phyloP scores from a whole-genome alignment of 92 coral and sea anemone species.

The Epizoanthus ramosus region DNA sequence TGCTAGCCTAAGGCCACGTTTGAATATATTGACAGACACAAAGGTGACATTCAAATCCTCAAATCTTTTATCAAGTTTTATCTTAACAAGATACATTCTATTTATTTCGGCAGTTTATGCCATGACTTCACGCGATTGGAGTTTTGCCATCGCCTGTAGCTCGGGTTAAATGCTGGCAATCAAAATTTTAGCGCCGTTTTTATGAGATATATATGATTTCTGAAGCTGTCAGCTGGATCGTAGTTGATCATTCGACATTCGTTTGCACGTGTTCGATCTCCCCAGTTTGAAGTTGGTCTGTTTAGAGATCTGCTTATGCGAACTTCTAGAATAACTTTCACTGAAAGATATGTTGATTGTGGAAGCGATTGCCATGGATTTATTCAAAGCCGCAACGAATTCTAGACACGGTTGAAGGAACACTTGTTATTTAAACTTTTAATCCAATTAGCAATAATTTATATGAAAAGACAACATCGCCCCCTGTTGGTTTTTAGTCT shows the following conservation, averaged over 20 bases:
- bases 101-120: conserved; percentile 11
- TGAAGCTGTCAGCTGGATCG: background rate
- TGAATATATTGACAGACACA: conserved; percentile 3
- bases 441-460: conserved; percentile 33
- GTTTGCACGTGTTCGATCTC: background rate
- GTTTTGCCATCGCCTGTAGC: background rate
- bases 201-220: background rate
- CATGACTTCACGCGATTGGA: background rate
- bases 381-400: conserved; percentile 10
- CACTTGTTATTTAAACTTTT: conserved; percentile 25
- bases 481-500: conserved; percentile 2
- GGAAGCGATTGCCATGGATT: background rate
- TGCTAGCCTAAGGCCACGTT: conserved; percentile 8
- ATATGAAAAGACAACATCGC: background rate
- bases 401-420: conserved; percentile 14
- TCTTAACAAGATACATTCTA: background rate
- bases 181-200: background rate
- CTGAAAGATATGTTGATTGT: background rate
- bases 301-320: background rate
- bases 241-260: background rate
- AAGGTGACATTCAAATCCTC: background rate
- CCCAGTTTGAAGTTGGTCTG: conserved; percentile 4
- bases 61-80: conserved; percentile 13
- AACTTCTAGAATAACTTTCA: conserved; percentile 1
- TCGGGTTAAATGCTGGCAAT: background rate